Evolutionary conservation across 2,797 vertebrate genomes (phyloP), one percentile per base, ranked within the genome.

Genomic region (Liasis olivaceus): DNA sequence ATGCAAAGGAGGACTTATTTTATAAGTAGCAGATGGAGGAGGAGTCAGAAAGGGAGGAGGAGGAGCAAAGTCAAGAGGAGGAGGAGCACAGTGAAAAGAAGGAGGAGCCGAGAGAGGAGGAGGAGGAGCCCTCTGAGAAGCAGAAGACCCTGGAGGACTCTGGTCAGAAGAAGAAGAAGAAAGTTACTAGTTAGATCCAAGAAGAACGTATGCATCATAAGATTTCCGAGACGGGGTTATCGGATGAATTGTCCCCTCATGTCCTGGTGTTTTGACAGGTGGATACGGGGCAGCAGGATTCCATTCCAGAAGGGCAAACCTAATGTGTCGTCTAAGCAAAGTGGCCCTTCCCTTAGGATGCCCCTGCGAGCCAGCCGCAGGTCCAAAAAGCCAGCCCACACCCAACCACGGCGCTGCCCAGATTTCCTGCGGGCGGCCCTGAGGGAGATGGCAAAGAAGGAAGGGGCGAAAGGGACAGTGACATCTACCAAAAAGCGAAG

Each of bases 241-340:
- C 84, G 26, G 1, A 14, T 59, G 51, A 90, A 17, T 0, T 62
- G 89, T 9, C 63, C 85, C 0, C 58, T 63, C 14, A 77, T 63
- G 64, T 56, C 36, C 47, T 81, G 54, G 58, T 63, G n/a, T 4
- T 90, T 90, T 5, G 20, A 42, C 11, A 24, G 13, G 20, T 87
- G 64, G 92, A 87, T 69, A 22, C 31, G 9, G 24, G 62, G 36
- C 7, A 9, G 42, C 2, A 3, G 22, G 5, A 0, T 22, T 1
- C 8, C 17, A 0, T 17, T 8, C 4, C 17, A 15, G 28, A 54
- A 20, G 36, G 3, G 31, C 63, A 90, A 31, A 8, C 13, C 6
- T 7, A 1, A 26, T 1, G 0, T 1, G 4, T 1, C 0, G 2
- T 66, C 15, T 22, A 59, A 24, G 2, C 36, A 36, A 26, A 77